phyloP scores from a whole-genome alignment of 2,797 vertebrate species.

The Novumbra hubbsi region DNA sequence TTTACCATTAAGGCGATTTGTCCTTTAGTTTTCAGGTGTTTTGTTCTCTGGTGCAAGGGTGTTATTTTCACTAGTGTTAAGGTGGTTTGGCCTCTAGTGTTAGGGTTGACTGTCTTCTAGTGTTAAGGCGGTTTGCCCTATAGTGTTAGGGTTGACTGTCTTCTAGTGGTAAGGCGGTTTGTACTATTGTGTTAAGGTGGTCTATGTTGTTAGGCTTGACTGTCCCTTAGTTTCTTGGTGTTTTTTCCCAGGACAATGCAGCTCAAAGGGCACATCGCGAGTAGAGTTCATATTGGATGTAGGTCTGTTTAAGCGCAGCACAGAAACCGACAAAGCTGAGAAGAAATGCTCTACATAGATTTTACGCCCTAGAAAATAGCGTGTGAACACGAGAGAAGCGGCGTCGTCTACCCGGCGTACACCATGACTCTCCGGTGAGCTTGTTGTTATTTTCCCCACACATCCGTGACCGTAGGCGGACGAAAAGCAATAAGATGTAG shows the following conservation, averaged over 20 bases:
- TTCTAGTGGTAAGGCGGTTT: no score
- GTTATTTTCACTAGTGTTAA: no score
- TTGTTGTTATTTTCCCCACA: background rate
- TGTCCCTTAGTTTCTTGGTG: no score
- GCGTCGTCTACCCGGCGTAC: background rate
- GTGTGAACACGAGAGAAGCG: background rate
- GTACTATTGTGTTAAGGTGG: no score
- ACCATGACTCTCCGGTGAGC: background rate
- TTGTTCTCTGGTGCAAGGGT: no score
- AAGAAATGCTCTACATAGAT: slow-evolving; percentile 25
- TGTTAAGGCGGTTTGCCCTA: no score
- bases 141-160: no score
- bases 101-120: no score
- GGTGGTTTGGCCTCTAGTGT: no score
- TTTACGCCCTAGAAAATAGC: slow-evolving; percentile 17
- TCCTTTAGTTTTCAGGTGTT: no score
- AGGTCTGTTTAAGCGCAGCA: slow-evolving; percentile 12
- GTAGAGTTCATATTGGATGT: slow-evolving; percentile 21
- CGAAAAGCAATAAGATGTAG: background rate
- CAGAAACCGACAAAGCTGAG: slow-evolving; percentile 1
- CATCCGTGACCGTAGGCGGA: background rate
- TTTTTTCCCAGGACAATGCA: background rate
- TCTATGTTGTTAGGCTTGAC: no score
- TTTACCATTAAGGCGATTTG: no score
- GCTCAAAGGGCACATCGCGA: slow-evolving; percentile 1